Evolutionary conservation across 30 jellyfish, hydroid and myxozoan genomes (phyloP), one percentile per base, ranked within the genome.

Genomic region (Morbakka virulenta): DNA sequence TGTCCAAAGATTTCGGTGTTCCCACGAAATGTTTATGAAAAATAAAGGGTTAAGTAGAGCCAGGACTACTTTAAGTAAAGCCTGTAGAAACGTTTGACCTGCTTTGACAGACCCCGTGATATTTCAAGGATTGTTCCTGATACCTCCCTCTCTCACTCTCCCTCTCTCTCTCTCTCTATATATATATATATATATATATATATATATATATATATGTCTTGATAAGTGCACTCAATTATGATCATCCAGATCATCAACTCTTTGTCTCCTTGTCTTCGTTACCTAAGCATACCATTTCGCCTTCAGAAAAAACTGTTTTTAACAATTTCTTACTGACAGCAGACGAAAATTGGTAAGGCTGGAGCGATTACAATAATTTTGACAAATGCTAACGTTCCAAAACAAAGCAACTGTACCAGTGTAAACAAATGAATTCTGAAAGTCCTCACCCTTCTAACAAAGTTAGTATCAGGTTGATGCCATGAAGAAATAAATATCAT

Each of bases 381-480:
- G 52, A 81, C 78, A n/a, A 70, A 61, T 2, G 85, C 85, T 21
- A 88, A 78, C 31, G 76, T 24, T 20, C 75, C 57, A 22, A 88
- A 35, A 51, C 97, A 88, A 1, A 71, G 20, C 6, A 88, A 62
- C 51, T 88, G 97, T 20, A 88, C 69, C 32, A 77, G 4, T 0
- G 97, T 88, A 84, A 88, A 88, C 27, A 72, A 23, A 51, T 88
- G 95, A 35, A 88, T 80, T 52, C 81, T 81, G 25, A 17, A 36
- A 17, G 97, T 80, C 41, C 62, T 70, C 12, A 88, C 95, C 36
- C 81, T 66, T 24, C 97, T 76, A 9, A 88, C 83, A 31, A 48
- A 88, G 3, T 76, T 22, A 20, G 89, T 28, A 65, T 88, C 97
- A 20, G 97, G 97, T 26, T 88, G 97, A 69, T 83, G 52, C 35